Conservation (phyloP, 2,888 invertebrate genomes). For the Xestoiulus laeticollis region DNA sequence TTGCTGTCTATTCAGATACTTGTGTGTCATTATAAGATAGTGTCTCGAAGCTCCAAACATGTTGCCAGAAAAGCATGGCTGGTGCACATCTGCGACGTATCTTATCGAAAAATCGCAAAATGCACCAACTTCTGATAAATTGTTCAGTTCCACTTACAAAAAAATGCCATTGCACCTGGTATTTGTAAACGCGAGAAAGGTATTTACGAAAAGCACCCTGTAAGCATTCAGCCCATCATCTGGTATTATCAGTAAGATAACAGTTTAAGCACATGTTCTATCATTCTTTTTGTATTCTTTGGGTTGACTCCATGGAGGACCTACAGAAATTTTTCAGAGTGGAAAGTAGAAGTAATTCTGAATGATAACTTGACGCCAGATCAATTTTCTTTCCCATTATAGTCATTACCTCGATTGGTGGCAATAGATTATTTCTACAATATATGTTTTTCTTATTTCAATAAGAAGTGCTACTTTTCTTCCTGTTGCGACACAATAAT, state of each 20-base stretch:
- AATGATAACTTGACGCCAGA: too few relatives aligned
- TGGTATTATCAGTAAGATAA: neutral
- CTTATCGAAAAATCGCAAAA: neutral
- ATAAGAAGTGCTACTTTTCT: too few relatives aligned
- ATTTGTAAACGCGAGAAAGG: neutral
- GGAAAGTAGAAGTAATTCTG: too few relatives aligned
- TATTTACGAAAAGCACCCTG: neutral
- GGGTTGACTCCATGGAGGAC: neutral
- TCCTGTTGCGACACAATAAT: neutral
- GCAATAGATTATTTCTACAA: too few relatives aligned
- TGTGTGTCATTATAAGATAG: neutral
- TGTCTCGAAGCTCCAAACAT: neutral
- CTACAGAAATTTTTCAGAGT: too few relatives aligned
- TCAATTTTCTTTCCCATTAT: too few relatives aligned
- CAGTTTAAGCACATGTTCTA: neutral
- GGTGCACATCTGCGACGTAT: neutral
- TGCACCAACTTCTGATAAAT: slow-evolving; percentile 10
- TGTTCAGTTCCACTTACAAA: neutral
- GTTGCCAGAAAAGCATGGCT: neutral
- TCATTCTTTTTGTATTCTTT: neutral
- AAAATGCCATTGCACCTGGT: neutral
- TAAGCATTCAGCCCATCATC: neutral
- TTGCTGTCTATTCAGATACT: neutral
- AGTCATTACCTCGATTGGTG: too few relatives aligned
- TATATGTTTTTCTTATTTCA: too few relatives aligned